A percentile compares a stretch with the other conserved stretches of the same genome.
Evolutionary conservation across 2,797 vertebrate genomes (phyloP).

Genomic region (Cuculus canorus): DNA sequence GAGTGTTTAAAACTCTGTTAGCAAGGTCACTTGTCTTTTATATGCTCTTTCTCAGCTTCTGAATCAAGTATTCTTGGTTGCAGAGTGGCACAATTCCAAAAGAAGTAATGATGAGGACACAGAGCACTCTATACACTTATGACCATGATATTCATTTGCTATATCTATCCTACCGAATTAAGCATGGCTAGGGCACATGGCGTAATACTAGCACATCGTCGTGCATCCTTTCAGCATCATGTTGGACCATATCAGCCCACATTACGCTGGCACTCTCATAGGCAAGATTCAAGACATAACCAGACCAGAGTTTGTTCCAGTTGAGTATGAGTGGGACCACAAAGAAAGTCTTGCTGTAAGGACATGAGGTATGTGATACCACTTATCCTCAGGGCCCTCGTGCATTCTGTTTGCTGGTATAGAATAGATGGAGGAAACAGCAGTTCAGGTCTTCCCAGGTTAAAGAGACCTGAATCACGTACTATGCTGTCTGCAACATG

Average conservation of each 20-base stretch:
- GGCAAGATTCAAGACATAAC: fast-evolving
- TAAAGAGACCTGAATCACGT: neutral
- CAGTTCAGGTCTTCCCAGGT: neutral
- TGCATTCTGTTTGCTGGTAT: neutral
- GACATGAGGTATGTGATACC: neutral
- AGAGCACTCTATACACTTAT: neutral
- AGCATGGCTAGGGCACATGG: neutral
- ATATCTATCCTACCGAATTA: neutral
- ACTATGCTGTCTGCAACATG: neutral
- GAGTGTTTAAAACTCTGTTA: neutral
- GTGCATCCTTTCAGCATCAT: neutral
- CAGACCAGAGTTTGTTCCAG: neutral
- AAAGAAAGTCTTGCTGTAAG: neutral
- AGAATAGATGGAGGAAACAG: neutral
- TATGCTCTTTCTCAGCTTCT: neutral
- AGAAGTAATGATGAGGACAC: neutral
- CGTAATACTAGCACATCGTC: neutral
- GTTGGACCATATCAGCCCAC: neutral
- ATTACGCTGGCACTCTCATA: neutral
- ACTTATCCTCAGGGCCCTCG: neutral
- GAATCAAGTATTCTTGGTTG: neutral
- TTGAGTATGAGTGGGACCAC: neutral
- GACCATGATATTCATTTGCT: neutral
- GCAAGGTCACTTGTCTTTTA: neutral
- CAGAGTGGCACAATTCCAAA: neutral